A percentile compares a stretch with the other conserved stretches of the same genome.
These are phyloP conservation scores for Crotalus tigris DNA, from an alignment of 2,113 vertebrate genomes.

Conservation along the genomic window DNA sequence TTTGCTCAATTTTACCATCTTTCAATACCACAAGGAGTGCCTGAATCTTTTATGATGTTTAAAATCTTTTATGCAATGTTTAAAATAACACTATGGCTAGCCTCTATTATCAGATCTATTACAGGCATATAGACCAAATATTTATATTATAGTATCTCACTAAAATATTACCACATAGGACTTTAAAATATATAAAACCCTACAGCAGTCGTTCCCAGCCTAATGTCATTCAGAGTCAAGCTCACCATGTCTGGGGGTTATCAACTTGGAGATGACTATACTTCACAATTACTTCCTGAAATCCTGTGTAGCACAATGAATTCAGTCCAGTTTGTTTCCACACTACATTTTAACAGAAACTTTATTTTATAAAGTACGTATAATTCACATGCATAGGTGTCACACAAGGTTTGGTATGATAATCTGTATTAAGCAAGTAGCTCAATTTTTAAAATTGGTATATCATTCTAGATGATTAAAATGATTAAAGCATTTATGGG, in stretches of 20 bases:
- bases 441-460: not conserved
- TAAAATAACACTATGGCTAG: slow-evolving; percentile 27
- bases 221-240: not conserved
- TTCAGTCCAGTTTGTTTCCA: not conserved
- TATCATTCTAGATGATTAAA: not conserved
- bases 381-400: not conserved
- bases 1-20: not conserved
- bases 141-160: not conserved
- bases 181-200: slow-evolving; percentile 1
- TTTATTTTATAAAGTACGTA: not conserved
- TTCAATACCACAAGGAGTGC: not conserved
- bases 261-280: not conserved
- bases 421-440: not conserved
- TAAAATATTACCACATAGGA: slow-evolving; percentile 1
- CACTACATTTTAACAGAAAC: slow-evolving; percentile 13
- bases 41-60: not conserved
- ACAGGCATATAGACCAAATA: slow-evolving; percentile 9
- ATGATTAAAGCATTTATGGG: not conserved
- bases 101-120: not conserved
- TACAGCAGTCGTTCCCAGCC: not conserved
- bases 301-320: slow-evolving; percentile 16
- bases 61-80: not conserved
- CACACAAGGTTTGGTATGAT: not conserved
- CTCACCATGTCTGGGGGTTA: not conserved
- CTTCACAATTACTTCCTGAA: not conserved